Evolutionary conservation across 2,113 vertebrate genomes (phyloP).

Genomic region (Dromas ardeola): DNA sequence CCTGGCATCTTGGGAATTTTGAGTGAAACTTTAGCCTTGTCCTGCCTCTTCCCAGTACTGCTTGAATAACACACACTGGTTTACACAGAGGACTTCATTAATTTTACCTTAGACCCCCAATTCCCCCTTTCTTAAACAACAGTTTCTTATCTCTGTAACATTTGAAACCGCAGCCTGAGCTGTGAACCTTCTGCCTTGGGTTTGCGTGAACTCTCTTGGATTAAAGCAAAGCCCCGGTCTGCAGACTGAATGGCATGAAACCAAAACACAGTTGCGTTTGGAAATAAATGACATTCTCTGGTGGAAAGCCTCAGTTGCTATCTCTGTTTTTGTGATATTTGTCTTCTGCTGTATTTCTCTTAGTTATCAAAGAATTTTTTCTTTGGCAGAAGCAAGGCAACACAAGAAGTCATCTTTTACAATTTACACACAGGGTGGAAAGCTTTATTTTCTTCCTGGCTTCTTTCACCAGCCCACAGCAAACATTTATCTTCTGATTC

Average conservation of each 20-base stretch:
- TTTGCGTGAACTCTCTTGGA: background rate
- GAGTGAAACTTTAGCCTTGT: background rate
- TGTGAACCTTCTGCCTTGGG: background rate
- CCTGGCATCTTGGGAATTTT: background rate
- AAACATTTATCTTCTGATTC: conserved; percentile 55
- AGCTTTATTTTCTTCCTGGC: conserved; percentile 61
- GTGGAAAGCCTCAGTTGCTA: background rate
- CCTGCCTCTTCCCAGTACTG: background rate
- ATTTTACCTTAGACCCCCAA: background rate
- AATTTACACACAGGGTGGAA: conserved; percentile 16
- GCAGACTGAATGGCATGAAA: background rate
- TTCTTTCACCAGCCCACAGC: conserved; percentile 45
- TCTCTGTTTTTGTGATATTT: background rate
- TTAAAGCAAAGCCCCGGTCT: background rate
- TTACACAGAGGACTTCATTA: background rate
- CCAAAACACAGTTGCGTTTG: background rate
- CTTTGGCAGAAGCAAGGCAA: background rate
- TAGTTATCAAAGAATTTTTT: conserved; percentile 18
- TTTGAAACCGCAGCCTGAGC: background rate
- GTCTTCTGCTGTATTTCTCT: background rate
- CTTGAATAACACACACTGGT: too few relatives aligned
- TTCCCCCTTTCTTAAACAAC: background rate
- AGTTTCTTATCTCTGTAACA: background rate
- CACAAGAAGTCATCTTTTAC: conserved; percentile 47
- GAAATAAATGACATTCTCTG: background rate